Evolutionary conservation across 2,888 invertebrate species (phyloP).

Genomic region (Rhyacophila evoluta): DNA sequence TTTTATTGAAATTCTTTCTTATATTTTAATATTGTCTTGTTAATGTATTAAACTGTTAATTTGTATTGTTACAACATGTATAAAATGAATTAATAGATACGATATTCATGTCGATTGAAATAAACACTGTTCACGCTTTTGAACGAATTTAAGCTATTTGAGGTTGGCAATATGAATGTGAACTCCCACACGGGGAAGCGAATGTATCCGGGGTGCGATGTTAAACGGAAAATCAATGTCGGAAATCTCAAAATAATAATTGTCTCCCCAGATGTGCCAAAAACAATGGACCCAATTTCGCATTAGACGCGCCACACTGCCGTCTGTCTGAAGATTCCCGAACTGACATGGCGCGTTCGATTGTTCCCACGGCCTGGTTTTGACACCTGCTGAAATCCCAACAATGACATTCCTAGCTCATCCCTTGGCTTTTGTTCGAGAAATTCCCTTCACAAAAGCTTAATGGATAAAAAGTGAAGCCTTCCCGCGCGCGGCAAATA

Average conservation of each 20-base stretch:
- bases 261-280: neutral
- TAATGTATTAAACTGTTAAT: too few relatives aligned
- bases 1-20: too few relatives aligned
- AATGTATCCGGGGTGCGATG: neutral
- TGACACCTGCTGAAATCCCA: conserved; percentile 36
- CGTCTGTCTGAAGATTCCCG: conserved; percentile 10
- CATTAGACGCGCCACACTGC: neutral
- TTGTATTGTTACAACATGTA: too few relatives aligned
- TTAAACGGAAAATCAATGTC: conserved; percentile 25
- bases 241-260: conserved; percentile 32
- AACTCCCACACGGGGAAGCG: too few relatives aligned
- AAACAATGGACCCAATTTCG: conserved; percentile 19
- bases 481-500: neutral
- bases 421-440: conserved; percentile 1
- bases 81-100: too few relatives aligned
- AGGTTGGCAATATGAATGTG: too few relatives aligned
- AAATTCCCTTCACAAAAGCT: conserved; percentile 1
- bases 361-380: conserved; percentile 21
- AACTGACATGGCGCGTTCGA: neutral
- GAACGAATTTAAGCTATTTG: too few relatives aligned
- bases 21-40: too few relatives aligned
- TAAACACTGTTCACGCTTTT: too few relatives aligned
- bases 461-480: conserved; percentile 9
- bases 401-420: conserved; percentile 34
- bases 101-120: too few relatives aligned